phyloP scores from a whole-genome alignment of 2,888 invertebrate species.

The Timema podura region DNA sequence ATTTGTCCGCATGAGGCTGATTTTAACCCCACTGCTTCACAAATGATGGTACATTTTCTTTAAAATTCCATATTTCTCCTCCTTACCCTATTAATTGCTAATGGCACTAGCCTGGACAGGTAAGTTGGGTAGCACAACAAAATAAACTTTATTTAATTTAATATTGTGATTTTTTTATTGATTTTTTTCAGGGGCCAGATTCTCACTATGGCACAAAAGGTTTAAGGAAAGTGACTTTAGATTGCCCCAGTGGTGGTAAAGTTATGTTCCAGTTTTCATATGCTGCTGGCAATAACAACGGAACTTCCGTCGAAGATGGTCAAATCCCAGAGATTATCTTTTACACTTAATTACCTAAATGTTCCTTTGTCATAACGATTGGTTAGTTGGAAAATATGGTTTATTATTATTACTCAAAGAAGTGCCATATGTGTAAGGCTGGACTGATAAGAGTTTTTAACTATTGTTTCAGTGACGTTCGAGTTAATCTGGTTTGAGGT shows the following conservation, averaged over 20 bases:
- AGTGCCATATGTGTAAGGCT: too few species aligned
- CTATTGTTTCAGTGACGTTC: too few species aligned
- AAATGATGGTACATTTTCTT: too few species aligned
- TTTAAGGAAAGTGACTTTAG: slow-evolving; percentile 66
- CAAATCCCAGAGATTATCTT: slow-evolving; percentile 86
- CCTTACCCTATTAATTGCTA: too few species aligned
- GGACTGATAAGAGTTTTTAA: too few species aligned
- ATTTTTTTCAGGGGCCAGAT: slow-evolving; percentile 67
- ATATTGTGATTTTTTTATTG: not conserved
- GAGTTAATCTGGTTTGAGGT: too few species aligned
- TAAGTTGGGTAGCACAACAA: not conserved
- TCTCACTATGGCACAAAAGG: slow-evolving; percentile 84
- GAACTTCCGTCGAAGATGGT: slow-evolving; percentile 81
- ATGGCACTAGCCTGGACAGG: too few species aligned
- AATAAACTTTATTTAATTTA: not conserved
- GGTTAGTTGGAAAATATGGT: too few species aligned
- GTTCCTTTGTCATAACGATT: slow-evolving; percentile 21
- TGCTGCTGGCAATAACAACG: slow-evolving; percentile 82
- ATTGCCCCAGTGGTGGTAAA: slow-evolving; percentile 69
- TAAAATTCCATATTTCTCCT: too few species aligned
- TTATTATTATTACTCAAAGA: too few species aligned
- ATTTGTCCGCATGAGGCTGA: too few species aligned
- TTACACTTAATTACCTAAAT: slow-evolving; percentile 46
- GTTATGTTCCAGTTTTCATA: slow-evolving; percentile 79
- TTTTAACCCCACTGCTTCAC: too few species aligned